Evolutionary conservation across 2,797 vertebrate species (phyloP).

Genomic region (Hippopotamyrus pictus): DNA sequence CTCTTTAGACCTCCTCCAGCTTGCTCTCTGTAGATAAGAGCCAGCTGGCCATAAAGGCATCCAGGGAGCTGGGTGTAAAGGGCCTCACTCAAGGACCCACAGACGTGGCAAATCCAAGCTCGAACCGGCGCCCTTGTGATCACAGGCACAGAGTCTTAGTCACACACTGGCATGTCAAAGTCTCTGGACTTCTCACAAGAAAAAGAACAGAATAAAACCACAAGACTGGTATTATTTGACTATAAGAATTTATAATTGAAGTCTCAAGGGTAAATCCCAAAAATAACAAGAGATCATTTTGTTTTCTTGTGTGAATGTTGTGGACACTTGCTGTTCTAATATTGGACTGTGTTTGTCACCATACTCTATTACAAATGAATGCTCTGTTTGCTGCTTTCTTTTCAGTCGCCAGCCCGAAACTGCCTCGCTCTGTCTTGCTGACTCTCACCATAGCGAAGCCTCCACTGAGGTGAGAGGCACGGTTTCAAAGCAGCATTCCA

Average conservation of each 20-base stretch:
- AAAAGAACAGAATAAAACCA: not conserved
- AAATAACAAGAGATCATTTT: not conserved
- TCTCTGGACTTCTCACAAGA: not conserved
- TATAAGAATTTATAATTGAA: not conserved
- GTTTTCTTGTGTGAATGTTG: not conserved
- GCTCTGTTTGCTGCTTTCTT: constrained; percentile 18
- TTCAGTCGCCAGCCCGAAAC: constrained; percentile 60
- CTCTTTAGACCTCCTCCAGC: not conserved
- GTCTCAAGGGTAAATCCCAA: not conserved
- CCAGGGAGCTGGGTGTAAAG: not conserved
- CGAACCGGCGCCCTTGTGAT: not conserved
- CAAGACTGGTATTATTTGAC: not conserved
- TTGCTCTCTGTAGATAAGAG: not conserved
- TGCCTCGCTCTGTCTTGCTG: constrained; percentile 33
- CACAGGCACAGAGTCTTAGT: not conserved
- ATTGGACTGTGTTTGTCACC: not conserved
- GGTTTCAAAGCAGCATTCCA: constrained; percentile 13
- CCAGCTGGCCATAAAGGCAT: not conserved
- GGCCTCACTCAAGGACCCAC: not conserved
- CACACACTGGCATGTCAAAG: not conserved
- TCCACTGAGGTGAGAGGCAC: constrained; percentile 29
- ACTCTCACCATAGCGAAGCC: constrained; percentile 34
- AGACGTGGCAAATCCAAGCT: not conserved
- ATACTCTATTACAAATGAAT: not conserved
- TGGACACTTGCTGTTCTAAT: not conserved